Evolutionary conservation across 1,140 invertebrate genomes (phyloP).

Genomic region (Heliconius hewitsoni): DNA sequence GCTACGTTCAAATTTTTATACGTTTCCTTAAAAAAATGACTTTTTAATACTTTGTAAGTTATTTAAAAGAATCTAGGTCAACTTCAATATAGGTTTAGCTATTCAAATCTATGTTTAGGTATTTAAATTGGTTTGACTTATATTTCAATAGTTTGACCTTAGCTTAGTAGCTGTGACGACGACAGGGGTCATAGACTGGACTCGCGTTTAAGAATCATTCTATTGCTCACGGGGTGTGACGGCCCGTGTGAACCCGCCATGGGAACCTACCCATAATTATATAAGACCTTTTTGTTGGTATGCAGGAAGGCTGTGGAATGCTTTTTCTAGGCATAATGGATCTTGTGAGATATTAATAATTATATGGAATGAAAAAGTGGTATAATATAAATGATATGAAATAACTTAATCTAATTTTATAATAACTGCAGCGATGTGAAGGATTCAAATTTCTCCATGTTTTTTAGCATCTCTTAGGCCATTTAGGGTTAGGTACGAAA

Average conservation of each 20-base stretch:
- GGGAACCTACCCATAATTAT: conserved; percentile 8
- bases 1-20: too few relatives aligned
- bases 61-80: too few relatives aligned
- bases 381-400: background rate
- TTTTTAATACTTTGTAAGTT: too few relatives aligned
- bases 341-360: conserved; percentile 1
- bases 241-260: background rate
- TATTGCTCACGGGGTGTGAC: conserved; percentile 6
- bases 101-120: too few relatives aligned
- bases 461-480: too few relatives aligned
- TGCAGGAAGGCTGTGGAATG: background rate
- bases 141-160: background rate
- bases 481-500: too few relatives aligned
- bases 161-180: background rate
- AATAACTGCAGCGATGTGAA: too few relatives aligned
- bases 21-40: too few relatives aligned
- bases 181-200: background rate
- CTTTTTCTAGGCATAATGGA: conserved; percentile 7
- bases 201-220: background rate
- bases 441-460: too few relatives aligned
- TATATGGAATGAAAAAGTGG: background rate
- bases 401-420: too few relatives aligned
- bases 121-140: background rate
- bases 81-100: too few relatives aligned
- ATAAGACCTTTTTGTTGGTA: conserved; percentile 11